phyloP scores from a whole-genome alignment of 1,140 invertebrate genomes.

The Drosophila sulfurigaster region DNA sequence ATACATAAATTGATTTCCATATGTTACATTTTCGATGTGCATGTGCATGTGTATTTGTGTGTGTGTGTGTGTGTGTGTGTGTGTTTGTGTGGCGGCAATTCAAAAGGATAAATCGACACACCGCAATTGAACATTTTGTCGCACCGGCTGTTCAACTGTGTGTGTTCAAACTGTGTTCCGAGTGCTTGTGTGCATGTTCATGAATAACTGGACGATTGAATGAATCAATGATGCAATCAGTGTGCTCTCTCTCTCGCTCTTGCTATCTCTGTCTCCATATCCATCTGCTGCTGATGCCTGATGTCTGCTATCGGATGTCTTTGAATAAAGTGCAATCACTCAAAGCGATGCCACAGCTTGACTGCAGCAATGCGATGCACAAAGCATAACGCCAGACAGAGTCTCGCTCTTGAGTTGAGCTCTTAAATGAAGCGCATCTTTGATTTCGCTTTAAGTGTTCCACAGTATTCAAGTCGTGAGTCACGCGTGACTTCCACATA shows the following conservation, averaged over 20 bases:
- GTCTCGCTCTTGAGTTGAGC: background rate
- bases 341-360: background rate
- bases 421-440: background rate
- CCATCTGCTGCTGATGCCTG: no score
- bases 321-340: background rate
- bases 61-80: no score
- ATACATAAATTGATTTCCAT: conserved; percentile 67
- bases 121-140: conserved; percentile 20
- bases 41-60: no score
- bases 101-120: conserved; percentile 18
- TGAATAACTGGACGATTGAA: conserved; percentile 25
- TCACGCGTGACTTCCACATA: no score
- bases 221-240: conserved; percentile 15
- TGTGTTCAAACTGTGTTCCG: background rate
- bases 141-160: background rate
- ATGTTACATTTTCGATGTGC: conserved; percentile 5
- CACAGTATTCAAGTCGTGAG: no score
- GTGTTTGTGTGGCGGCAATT: conserved; percentile 10
- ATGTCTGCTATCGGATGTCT: background rate
- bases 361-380: no score
- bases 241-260: background rate
- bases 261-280: no score
- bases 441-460: background rate
- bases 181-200: conserved; percentile 2
- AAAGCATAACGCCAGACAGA: background rate